Base-by-base conservation (phyloP, 2,113 vertebrate species). In the Pogonocichla stellata region DNA sequence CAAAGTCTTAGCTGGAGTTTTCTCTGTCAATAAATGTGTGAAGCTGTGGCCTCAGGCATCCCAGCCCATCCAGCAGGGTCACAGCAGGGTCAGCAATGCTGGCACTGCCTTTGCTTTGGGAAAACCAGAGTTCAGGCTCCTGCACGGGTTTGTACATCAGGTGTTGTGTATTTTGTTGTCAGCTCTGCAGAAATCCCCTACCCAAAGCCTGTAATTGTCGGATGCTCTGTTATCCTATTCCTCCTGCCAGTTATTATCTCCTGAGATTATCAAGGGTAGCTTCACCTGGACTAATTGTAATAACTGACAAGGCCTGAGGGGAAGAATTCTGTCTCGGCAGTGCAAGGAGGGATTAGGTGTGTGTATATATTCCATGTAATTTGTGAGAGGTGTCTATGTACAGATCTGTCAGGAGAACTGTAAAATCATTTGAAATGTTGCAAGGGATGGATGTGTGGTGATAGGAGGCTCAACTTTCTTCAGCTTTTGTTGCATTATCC, bases 381-480 rank as follows among this genome's bases (percentile, higher is more conserved):
- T 84, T 93, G 83, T 93, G 89, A 95, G 90, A 95, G 94, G 92
- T 96, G 90, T 86, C 97, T 94, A 38, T 80, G 93, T 78, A 90
- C 79, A 9, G 60, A 86, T 67, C 92, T 97, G 96, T 95, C 96
- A 97, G 91, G 26, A 71, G 79, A 73, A 36, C 81, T 81, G 80
- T 91, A 86, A 93, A 93, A 91, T 58, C 31, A 25, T 69, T 87
- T 91, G 64, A 80, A 86, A 93, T 48, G 51, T n/a, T 85, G 73
- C 48, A 57, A 78, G 82, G 78, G 67, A 71, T 34, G 58, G 74
- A 66, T 79, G 42, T 12, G 51, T 91, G 93, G 13, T 74, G 80
- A 83, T 72, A 71, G 16, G 77, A 89, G 84, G 93, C 92, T 95
- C 90, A 90, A 13, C 92, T 90, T 97, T 14, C 88, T 71, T 53